Evolutionary conservation across 2,113 vertebrate genomes (phyloP), one percentile per base, ranked within the genome.

Genomic region (Lathamus discolor): DNA sequence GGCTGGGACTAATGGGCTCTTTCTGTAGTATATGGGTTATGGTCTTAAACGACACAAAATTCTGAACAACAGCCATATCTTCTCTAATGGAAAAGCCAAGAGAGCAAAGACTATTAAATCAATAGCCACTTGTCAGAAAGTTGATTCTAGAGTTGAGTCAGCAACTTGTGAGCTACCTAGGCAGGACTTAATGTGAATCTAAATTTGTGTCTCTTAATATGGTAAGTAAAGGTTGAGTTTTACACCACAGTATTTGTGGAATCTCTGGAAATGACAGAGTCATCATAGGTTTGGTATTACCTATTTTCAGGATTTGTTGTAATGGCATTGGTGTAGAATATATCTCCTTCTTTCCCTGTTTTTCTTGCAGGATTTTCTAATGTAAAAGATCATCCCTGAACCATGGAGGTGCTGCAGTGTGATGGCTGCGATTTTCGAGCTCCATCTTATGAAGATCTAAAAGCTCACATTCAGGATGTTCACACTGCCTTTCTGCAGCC

Each of bases 391-490:
- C 98, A 98, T 94, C 64, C 88, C 95, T 97, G 83, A 97, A 98
- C 94, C 96, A 99, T 99, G 99, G 99, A 99, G 98, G 99, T 99
- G 97, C 98, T 99, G 93, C 99, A 99, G 97, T 99, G 99, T 88
- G 99, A 99, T 97, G 99, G 99, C 97, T 99, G 99, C 90, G 99
- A 99, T 98, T 99, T 99, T 97, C 98, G 99, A 96, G 99, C 99
- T 62, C 99, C 99, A 48, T 99, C 99, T 76, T 99, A 99, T 1
- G 99, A 99, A 95, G 99, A 99, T 93, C 98, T 99, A 82, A 99
- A 99, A 97, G 98, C 98, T 62, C 99, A 99, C 96, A 99, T 99
- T 96, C 99, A 99, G 97, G 99, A 99, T 98, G 99, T 99, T 68
- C 99, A 99, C 94, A 99, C 99, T 4, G 99, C 98, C 37, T 99